Conservation (phyloP, 2,113 vertebrate genomes). For the Octodon degus region DNA sequence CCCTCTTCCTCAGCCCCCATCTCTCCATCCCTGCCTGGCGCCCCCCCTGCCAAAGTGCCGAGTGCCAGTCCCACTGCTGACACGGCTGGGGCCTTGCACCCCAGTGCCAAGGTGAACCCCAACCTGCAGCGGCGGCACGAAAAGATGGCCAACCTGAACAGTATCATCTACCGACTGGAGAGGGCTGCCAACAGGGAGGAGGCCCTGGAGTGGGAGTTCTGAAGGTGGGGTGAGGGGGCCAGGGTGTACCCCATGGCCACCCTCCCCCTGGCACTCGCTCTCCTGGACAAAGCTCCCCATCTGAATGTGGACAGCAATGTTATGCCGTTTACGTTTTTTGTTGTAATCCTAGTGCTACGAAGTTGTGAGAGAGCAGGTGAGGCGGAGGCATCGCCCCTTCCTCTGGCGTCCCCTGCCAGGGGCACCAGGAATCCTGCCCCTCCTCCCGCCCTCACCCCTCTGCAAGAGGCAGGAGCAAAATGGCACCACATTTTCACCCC, state of each 20-base stretch:
- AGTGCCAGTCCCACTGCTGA: slow-evolving; percentile 86
- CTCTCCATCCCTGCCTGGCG: slow-evolving; percentile 90
- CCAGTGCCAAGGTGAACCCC: slow-evolving; percentile 91
- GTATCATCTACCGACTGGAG: slow-evolving; percentile 98
- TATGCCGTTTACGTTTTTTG: slow-evolving; percentile 62
- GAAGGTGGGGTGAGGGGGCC: slow-evolving; percentile 50
- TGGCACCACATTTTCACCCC: slow-evolving; percentile 82
- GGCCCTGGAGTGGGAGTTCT: slow-evolving; percentile 98
- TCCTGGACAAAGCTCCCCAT: neutral
- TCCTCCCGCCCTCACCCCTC: neutral
- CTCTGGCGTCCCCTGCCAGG: neutral
- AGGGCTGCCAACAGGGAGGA: slow-evolving; percentile 97
- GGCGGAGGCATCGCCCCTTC: neutral
- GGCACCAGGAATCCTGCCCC: neutral
- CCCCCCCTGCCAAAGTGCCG: slow-evolving; percentile 81
- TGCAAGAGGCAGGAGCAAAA: slow-evolving; percentile 18
- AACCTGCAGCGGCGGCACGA: slow-evolving; percentile 96
- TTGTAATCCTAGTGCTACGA: slow-evolving; percentile 78
- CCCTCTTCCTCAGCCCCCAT: slow-evolving; percentile 95
- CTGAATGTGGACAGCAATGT: slow-evolving; percentile 32
- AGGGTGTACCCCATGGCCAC: fast-evolving
- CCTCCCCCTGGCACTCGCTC: neutral
- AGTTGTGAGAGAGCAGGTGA: neutral
- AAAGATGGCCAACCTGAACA: slow-evolving; percentile 99
- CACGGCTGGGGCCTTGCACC: slow-evolving; percentile 67